Base-by-base conservation (phyloP, 37 sponge, comb jelly and placozoan species). In the Cladorhizidae sp. region DNA sequence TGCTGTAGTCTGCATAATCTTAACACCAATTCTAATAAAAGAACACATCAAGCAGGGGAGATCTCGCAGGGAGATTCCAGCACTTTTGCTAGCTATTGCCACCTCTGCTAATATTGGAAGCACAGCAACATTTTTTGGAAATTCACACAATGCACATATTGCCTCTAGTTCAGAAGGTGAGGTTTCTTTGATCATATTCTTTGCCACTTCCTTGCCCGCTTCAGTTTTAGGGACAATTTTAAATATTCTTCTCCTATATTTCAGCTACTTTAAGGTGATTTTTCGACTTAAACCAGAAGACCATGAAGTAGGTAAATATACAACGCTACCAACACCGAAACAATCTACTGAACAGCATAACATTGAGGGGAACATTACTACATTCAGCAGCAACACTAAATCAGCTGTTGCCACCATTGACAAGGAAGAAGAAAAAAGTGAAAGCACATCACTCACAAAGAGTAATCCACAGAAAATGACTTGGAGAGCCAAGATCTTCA, bases 131-230 rank as follows among this genome's bases (percentile, higher is more conserved):
- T 77, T 90, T 7, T 90, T 94, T 67, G 95, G 95, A 18, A 94
- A 94, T 52, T 91, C 95, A 18, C 91, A 94, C 61, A 94, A 94
- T 78, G 95, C 95, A 9, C 90, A 87, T 77, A 94, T 94, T 67
- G 95, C 91, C 6, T 80, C 92, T 42, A 61, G 57, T 38, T 71
- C 91, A 20, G 65, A 75, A 25, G 85, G 85, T 56, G 83, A 65
- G 0, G 80, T 90, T 22, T 57, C 67, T 36, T 71, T 94, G 35
- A 23, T 85, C 1, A 58, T 87, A 49, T 87, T 88, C 70, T 90
- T 94, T 50, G 55, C 85, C 35, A 76, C 88, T 33, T 67, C 84
- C 42, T 57, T 88, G 1, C 95, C 91, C 0, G 91, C 95, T 54
- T 81, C 95, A 51, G 22, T 87, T 1, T 32, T 94, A 20, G 95